Conservation (phyloP, 35 echinoderm and acorn worm species). For the Eucidaris tribuloides region DNA sequence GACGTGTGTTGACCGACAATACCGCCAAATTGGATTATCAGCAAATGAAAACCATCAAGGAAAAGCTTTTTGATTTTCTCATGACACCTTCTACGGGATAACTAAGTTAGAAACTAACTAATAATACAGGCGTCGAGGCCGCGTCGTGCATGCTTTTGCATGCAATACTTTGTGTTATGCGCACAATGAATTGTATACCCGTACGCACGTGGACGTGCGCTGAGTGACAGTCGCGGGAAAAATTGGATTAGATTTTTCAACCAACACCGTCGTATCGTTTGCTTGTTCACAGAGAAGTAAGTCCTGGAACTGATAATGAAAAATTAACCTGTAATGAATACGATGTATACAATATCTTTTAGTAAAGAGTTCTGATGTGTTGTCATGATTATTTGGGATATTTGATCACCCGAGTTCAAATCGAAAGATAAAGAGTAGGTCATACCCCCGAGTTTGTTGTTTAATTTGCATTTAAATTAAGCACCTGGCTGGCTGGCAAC, state of each 20-base stretch:
- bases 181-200: conserved; percentile 26
- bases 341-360: conserved; percentile 17
- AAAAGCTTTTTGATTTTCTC: conserved; percentile 24
- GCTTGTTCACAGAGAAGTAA: not conserved
- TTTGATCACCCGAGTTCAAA: not conserved
- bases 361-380: conserved; percentile 13
- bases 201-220: not conserved
- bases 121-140: conserved; percentile 13
- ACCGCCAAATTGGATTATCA: conserved; percentile 23
- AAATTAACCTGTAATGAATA: conserved; percentile 34
- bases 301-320: conserved; percentile 2
- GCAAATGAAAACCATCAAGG: conserved; percentile 35
- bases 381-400: conserved; percentile 25
- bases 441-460: not conserved
- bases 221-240: conserved; percentile 10
- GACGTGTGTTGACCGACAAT: conserved; percentile 25
- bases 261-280: conserved; percentile 18
- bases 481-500: too few relatives aligned
- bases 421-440: not conserved
- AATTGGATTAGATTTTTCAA: conserved; percentile 29
- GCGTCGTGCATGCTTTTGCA: conserved; percentile 11
- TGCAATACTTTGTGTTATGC: conserved; percentile 18
- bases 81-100: conserved; percentile 30
- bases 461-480: not conserved
- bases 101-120: conserved; percentile 39